Conservation (phyloP, 1,140 invertebrate genomes). For the Amphibalanus amphitrite region DNA sequence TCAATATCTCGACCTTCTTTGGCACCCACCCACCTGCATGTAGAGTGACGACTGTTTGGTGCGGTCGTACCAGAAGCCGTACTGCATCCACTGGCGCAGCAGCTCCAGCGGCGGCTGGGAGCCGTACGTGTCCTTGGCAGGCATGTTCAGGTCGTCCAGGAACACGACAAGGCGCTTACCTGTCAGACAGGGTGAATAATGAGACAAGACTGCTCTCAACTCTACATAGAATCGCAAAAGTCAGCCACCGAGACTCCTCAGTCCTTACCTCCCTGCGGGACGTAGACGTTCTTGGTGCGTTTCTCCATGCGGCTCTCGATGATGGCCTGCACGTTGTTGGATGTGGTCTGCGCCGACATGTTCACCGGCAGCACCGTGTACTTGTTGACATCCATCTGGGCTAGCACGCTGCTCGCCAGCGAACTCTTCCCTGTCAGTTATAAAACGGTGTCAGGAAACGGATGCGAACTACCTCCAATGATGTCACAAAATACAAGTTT, state of each 20-base stretch:
- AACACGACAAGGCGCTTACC: conserved; percentile 79
- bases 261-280: conserved; percentile 44
- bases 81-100: conserved; percentile 76
- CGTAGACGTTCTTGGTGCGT: conserved; percentile 60
- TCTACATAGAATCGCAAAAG: no score
- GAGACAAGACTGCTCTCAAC: no score
- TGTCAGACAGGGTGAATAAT: neutral
- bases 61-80: conserved; percentile 80
- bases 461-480: no score
- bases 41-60: conserved; percentile 71
- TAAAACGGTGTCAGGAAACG: no score
- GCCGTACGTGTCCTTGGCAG: conserved; percentile 54
- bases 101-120: conserved; percentile 72
- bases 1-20: no score
- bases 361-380: conserved; percentile 75
- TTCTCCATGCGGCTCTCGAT: conserved; percentile 91
- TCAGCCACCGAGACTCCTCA: conserved; percentile 13
- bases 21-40: conserved; percentile 45
- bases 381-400: neutral
- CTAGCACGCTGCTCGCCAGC: neutral
- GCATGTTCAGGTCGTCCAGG: conserved; percentile 89
- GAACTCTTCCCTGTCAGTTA: neutral
- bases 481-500: no score
- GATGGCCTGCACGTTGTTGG: conserved; percentile 85
- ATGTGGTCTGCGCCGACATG: conserved; percentile 84